These are phyloP conservation scores for Listrodromus nycthemerus DNA, from an alignment of 2,888 invertebrate genomes.

Conservation along the genomic window DNA sequence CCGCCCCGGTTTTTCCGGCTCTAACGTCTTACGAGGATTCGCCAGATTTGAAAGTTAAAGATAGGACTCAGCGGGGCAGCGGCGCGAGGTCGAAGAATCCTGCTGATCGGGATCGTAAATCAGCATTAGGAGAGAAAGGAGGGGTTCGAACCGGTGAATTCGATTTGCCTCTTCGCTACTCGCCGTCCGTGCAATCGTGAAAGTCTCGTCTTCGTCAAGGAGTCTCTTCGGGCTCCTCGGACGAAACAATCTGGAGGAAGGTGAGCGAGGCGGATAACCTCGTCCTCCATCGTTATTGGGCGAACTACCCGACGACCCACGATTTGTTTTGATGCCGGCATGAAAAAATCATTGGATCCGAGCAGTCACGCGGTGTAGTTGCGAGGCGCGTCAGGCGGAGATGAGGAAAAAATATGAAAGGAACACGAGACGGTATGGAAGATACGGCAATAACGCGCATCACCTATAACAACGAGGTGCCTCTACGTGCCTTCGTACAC, in stretches of 20 bases:
- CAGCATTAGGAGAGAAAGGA: conserved; percentile 36
- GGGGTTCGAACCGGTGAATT: neutral
- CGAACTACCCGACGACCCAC: neutral
- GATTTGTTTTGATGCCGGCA: conserved; percentile 50
- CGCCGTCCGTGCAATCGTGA: neutral
- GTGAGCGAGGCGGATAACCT: too few species aligned
- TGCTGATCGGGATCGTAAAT: conserved; percentile 50
- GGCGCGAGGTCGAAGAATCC: conserved; percentile 13
- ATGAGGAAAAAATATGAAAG: neutral
- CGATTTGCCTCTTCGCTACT: neutral
- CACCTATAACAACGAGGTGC: conserved; percentile 20
- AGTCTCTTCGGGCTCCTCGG: neutral
- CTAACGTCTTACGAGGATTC: conserved; percentile 54
- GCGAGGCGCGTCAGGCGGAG: neutral
- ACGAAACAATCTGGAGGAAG: too few species aligned
- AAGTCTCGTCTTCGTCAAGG: neutral
- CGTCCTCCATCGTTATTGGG: too few species aligned
- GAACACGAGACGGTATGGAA: neutral
- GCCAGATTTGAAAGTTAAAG: conserved; percentile 65
- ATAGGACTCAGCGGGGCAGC: conserved; percentile 27
- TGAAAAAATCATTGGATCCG: conserved; percentile 54
- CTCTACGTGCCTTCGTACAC: neutral
- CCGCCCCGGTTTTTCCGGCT: neutral
- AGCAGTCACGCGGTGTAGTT: conserved; percentile 19
- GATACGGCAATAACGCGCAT: conserved; percentile 12